Base-by-base conservation (phyloP, 2,888 invertebrate genomes). In the Ormia ochracea region DNA sequence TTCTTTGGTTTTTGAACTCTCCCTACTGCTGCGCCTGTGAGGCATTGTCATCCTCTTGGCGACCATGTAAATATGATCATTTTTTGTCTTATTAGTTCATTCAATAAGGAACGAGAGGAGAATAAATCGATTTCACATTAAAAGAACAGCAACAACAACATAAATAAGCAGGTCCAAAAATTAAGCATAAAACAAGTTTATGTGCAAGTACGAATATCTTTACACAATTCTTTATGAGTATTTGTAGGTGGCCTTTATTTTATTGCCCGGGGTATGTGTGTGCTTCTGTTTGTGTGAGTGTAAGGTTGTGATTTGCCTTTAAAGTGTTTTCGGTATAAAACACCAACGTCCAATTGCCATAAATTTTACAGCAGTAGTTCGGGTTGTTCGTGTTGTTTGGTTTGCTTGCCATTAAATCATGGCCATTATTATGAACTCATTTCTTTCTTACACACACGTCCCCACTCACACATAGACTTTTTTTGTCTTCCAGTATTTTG, bases 71-170 rank as follows among this genome's bases (percentile, higher is more conserved):
- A 72, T 76, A 76, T 72, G 54, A 80, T 72, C 66, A 66, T 75
- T 63, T 48, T 59, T 28, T 58, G 2, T 14, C 52, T 28, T 12
- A 4, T 4, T 28, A 28, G 21, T 69, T 56, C 23, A 19, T n/a
- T 41, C 28, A 68, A 31, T 31, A 45, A 9, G 12, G 31, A 36
- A 21, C 21, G 3, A 21, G 19, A 43, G 10, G 9, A 66, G 10
- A n/a, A 80, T n/a, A 66, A 80, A 80, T 80, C 72, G 80, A 80
- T 76, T 80, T 76, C 69, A 68, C 56, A 76, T 80, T 76, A 76
- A 72, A 76, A 48, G 43, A 66, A 63, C 31, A 59, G 58, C 43
- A 65, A 65, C 28, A 36, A 33, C n/a, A 45, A 9, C 10, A n/a
- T n/a, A n/a, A n/a, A n/a, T n/a, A n/a, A n/a, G n/a, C n/a, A 52